phyloP scores from a whole-genome alignment of 2,888 invertebrate species.

The Suillia variegata region DNA sequence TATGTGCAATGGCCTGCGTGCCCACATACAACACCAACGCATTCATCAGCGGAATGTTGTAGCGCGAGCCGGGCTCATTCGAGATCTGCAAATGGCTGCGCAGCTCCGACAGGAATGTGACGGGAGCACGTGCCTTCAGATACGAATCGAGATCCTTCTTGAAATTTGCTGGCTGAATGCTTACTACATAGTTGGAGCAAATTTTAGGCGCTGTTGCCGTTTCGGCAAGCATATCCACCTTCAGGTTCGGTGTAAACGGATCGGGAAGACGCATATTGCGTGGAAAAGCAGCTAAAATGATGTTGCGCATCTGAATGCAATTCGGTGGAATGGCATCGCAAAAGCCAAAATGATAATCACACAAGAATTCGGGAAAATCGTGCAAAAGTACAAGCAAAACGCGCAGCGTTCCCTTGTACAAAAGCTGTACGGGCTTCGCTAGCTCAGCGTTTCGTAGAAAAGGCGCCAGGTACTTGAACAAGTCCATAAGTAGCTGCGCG shows the following conservation, averaged over 20 bases:
- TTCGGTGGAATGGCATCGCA: constrained; percentile 99
- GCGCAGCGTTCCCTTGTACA: constrained; percentile 95
- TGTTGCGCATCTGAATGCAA: constrained; percentile 98
- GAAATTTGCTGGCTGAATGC: constrained; percentile 86
- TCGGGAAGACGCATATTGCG: constrained; percentile 97
- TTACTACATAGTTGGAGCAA: constrained; percentile 82
- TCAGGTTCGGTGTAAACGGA: constrained; percentile 97
- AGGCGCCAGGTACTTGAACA: constrained; percentile 96
- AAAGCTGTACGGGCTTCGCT: constrained; percentile 87
- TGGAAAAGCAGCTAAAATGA: constrained; percentile 97
- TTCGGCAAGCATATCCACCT: constrained; percentile 87
- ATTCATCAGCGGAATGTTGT: constrained; percentile 96
- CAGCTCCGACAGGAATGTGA: constrained; percentile 92
- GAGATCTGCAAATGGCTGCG: constrained; percentile 87
- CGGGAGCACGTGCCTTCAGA: constrained; percentile 90
- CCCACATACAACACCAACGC: constrained; percentile 97
- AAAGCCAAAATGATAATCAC: constrained; percentile 98
- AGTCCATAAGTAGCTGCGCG: constrained; percentile 91
- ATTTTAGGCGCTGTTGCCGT: constrained; percentile 89
- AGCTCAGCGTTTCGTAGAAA: constrained; percentile 97
- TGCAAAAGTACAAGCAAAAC: constrained; percentile 94
- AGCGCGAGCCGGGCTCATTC: constrained; percentile 86
- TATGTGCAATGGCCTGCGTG: constrained; percentile 91
- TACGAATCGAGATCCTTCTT: constrained; percentile 98
- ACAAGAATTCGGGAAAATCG: constrained; percentile 98